Base-by-base conservation (phyloP, 2,797 vertebrate genomes). In the Crax fasciolata region DNA sequence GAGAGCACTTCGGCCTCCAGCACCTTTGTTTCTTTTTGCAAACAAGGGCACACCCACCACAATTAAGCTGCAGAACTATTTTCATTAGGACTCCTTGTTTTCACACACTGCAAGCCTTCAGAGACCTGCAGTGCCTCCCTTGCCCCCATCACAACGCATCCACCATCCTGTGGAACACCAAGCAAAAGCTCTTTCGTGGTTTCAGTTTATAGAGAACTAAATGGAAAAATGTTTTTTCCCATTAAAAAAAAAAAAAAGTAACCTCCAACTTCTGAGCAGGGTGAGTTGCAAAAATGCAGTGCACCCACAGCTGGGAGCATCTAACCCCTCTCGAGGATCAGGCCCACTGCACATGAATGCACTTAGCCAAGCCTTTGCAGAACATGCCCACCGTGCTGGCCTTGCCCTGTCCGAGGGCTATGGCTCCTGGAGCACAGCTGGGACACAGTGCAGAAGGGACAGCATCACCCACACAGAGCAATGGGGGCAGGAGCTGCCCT, bases 1-100 rank as follows among this genome's bases (percentile, higher is more conserved):
- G 76, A 32, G 84, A 96, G 75, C 91, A 44, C 94, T 95, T 87
- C 6, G 21, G 87, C 91, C 90, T 94, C 91, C 87, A 86, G 91
- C 88, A 75, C 79, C 90, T 96, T 86, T 71, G 74, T 94, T 95
- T 93, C 83, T 94, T 52, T 86, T 73, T 1, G 19, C 93, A 91
- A 96, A 93, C 79, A 97, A 96, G 89, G 73, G 57, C 87, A 96
- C 94, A 85, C 92, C 93, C 93, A 78, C 78, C 39, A 89, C 90
- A 93, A 94, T 94, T 92, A 95, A 94, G 84, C 10, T 92, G 87
- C 91, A 94, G 95, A 91, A 75, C 51, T 27, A 54, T 93, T 93
- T 96, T 93, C 93, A 93, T 84, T 84, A 90, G 68, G 78, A 52
- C 75, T 82, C 43, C 71, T 80, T 77, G 51, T 93, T 94, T 96